Conservation (phyloP, 2,797 vertebrate genomes). For the Enteromius afrohamiltoni region DNA sequence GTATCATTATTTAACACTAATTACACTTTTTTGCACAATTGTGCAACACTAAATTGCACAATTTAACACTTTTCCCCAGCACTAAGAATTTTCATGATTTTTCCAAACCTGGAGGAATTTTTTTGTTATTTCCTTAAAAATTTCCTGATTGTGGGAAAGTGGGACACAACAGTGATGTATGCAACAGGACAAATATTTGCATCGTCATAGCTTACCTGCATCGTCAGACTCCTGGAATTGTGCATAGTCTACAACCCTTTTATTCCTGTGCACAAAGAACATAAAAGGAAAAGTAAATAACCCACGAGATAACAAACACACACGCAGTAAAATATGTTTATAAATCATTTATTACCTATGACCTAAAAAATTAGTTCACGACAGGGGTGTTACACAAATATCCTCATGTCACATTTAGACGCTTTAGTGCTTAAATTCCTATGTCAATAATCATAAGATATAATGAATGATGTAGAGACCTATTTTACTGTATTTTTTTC, state of each 20-base stretch:
- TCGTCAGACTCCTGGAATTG: conserved; percentile 99
- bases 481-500: background rate
- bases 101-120: background rate
- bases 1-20: background rate
- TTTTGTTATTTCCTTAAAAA: background rate
- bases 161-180: background rate
- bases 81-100: background rate
- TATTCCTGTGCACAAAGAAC: conserved; percentile 82
- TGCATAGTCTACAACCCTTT: conserved; percentile 98
- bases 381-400: background rate
- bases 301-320: background rate
- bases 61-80: background rate
- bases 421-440: background rate
- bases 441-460: background rate
- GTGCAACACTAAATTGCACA: no score
- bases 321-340: background rate
- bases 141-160: conserved; percentile 1
- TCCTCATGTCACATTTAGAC: background rate
- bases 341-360: background rate
- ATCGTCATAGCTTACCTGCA: conserved; percentile 85
- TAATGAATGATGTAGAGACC: background rate
- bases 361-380: background rate
- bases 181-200: conserved; percentile 11
- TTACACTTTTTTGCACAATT: no score
- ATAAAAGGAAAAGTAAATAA: background rate